These are phyloP conservation scores for Mesoligia furuncula DNA, from an alignment of 2,888 invertebrate genomes.

Conservation along the genomic window DNA sequence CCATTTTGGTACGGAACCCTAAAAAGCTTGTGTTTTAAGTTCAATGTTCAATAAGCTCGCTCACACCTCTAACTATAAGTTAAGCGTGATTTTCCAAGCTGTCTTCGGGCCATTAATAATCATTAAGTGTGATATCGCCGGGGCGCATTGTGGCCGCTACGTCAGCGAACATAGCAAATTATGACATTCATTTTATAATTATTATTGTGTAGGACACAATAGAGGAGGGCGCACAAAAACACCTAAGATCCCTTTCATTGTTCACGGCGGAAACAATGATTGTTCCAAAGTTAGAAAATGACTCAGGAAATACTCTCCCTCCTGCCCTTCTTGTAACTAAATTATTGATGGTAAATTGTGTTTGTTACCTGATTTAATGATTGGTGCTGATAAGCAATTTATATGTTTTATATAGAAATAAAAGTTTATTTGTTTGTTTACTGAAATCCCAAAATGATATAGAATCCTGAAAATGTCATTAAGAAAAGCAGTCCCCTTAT, in stretches of 20 bases:
- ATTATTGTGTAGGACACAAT: constrained; percentile 82
- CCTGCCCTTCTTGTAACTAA: constrained; percentile 46
- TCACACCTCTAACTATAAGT: constrained; percentile 47
- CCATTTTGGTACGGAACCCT: too few relatives aligned
- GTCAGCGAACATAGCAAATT: constrained; percentile 80
- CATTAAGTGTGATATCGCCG: constrained; percentile 80
- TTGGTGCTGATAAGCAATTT: background rate
- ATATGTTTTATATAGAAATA: too few relatives aligned
- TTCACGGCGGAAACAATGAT: constrained; percentile 79
- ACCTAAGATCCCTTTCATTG: constrained; percentile 79
- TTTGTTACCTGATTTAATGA: constrained; percentile 8
- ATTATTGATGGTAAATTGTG: constrained; percentile 6
- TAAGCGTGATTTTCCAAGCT: constrained; percentile 78
- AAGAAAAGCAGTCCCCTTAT: background rate
- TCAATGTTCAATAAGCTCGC: constrained; percentile 38
- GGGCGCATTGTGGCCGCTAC: constrained; percentile 75
- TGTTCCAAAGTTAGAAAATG: constrained; percentile 76
- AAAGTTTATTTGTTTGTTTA: background rate
- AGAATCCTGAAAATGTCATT: background rate
- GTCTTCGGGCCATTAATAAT: constrained; percentile 83
- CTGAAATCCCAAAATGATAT: background rate
- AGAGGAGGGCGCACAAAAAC: constrained; percentile 77
- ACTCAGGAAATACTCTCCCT: constrained; percentile 72
- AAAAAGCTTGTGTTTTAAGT: constrained; percentile 5
- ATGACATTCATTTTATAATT: constrained; percentile 87